These are phyloP conservation scores for Acanthosoma haemorrhoidale DNA, from an alignment of 2,888 invertebrate species.

Conservation along the genomic window DNA sequence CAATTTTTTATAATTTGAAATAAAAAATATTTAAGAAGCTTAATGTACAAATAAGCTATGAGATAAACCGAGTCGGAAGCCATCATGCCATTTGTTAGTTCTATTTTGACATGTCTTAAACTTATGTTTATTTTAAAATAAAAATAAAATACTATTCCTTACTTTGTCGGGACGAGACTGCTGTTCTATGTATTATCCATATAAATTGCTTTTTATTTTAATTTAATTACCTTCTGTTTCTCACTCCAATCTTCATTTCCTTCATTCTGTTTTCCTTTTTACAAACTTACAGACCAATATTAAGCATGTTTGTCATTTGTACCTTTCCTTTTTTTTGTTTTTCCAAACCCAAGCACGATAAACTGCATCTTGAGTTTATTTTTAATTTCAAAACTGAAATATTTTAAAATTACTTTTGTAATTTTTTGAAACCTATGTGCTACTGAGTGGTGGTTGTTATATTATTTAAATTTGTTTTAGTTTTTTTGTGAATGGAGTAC, in stretches of 20 bases:
- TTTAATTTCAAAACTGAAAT: neutral
- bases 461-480: neutral
- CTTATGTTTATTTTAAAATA: no score
- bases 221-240: conserved; percentile 39
- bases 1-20: no score
- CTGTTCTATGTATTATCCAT: no score
- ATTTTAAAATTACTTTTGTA: neutral
- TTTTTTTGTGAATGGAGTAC: neutral
- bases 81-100: no score
- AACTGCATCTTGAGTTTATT: conserved; percentile 14
- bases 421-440: neutral
- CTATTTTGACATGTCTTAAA: no score
- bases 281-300: neutral
- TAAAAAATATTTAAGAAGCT: no score
- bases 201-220: neutral
- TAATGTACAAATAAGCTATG: no score
- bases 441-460: neutral
- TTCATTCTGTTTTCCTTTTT: conserved; percentile 7
- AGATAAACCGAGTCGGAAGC: no score
- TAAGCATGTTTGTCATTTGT: conserved; percentile 36
- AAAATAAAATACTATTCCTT: no score
- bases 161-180: no score
- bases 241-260: conserved; percentile 16
- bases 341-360: conserved; percentile 1
- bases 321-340: conserved; percentile 41